Conservation (phyloP, 2,113 vertebrate species). For the Paratilapia polleni region DNA sequence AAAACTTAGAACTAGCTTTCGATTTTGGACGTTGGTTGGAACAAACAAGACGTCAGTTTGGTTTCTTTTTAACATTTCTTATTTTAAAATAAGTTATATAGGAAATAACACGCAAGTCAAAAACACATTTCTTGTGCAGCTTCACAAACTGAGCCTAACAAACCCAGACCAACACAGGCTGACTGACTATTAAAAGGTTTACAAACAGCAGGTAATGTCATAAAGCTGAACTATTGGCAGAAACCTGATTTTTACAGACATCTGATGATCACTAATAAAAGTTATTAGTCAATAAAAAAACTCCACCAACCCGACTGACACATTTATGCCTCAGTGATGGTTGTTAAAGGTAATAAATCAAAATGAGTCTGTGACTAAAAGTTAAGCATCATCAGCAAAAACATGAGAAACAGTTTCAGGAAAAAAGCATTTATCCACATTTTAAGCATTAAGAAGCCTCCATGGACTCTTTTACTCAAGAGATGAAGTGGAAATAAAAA, state of each 20-base stretch:
- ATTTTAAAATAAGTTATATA: too few relatives aligned
- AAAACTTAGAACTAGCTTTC: background rate
- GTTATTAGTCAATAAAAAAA: background rate
- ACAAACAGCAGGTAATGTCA: background rate
- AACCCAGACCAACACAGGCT: accelerated
- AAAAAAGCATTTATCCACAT: background rate
- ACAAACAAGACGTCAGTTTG: too few relatives aligned
- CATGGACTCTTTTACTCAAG: background rate
- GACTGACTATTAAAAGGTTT: too few relatives aligned
- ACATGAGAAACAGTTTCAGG: background rate
- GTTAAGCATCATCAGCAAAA: background rate
- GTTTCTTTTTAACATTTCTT: background rate
- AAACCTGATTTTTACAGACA: background rate
- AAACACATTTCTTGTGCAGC: background rate
- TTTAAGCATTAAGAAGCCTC: background rate
- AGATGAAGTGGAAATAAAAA: background rate
- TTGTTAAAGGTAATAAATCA: background rate
- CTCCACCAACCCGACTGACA: background rate
- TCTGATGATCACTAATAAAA: background rate
- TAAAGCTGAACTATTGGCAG: background rate
- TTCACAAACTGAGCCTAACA: background rate
- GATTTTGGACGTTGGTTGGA: background rate
- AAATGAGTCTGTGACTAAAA: background rate
- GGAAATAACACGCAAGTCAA: background rate
- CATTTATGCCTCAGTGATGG: too few relatives aligned